Conservation (phyloP, 2,113 vertebrate species). For the Cygnus buccinator region DNA sequence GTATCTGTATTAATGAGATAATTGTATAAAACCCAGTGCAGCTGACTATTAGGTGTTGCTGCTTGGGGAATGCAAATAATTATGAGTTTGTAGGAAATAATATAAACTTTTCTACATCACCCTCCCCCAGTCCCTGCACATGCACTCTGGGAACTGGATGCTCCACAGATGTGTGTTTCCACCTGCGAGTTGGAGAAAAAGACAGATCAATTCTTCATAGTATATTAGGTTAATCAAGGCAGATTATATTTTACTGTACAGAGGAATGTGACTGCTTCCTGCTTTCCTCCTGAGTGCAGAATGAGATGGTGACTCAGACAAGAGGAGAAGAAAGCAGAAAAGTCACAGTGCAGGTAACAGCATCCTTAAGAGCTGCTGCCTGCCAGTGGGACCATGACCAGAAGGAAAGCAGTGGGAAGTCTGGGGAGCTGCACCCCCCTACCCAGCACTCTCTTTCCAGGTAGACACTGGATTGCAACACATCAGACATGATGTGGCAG, state of each 20-base stretch:
- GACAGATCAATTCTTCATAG: conserved; percentile 10
- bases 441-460: neutral
- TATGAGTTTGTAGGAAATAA: neutral
- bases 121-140: conserved; percentile 4
- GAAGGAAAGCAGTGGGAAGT: neutral
- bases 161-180: neutral
- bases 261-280: neutral
- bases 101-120: neutral
- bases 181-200: conserved; percentile 22
- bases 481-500: neutral
- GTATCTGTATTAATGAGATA: neutral
- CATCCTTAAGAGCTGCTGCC: neutral
- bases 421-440: neutral
- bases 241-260: neutral
- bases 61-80: neutral
- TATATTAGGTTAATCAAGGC: neutral
- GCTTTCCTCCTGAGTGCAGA: conserved; percentile 15
- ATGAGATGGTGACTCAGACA: neutral
- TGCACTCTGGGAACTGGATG: conserved; percentile 17
- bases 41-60: neutral
- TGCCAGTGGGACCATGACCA: neutral
- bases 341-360: neutral
- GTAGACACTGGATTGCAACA: neutral
- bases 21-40: neutral
- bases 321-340: neutral